These are phyloP conservation scores for Taxidea taxus DNA, from an alignment of 2,113 vertebrate species.

Conservation along the genomic window DNA sequence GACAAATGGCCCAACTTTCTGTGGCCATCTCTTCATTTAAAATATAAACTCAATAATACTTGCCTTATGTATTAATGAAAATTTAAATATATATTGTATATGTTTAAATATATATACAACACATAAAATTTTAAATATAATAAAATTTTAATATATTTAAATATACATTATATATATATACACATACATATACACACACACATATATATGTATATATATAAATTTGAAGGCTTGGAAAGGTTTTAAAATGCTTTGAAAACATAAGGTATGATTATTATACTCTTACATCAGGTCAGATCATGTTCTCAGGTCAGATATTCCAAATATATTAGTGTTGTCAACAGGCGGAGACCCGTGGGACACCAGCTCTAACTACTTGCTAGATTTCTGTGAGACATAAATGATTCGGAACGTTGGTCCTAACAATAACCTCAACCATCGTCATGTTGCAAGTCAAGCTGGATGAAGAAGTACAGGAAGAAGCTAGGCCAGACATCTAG, in stretches of 20 bases:
- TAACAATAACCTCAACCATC: neutral
- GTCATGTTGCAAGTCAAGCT: neutral
- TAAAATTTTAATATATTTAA: neutral
- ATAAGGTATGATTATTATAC: neutral
- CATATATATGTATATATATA: neutral
- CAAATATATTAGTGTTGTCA: neutral
- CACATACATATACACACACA: neutral
- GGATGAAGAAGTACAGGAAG: neutral
- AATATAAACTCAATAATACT: neutral
- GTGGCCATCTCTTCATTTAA: neutral
- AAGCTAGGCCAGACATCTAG: neutral
- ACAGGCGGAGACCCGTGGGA: rapidly evolving
- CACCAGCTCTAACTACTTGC: neutral
- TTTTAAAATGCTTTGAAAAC: neutral
- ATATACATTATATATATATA: neutral
- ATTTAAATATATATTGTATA: neutral
- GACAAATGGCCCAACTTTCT: neutral
- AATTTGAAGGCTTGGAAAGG: neutral
- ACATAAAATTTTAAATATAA: neutral
- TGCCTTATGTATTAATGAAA: neutral
- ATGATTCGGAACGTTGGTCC: neutral
- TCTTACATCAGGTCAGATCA: neutral
- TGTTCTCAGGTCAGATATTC: neutral
- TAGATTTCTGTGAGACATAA: neutral
- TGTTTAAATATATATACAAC: neutral